Base-by-base conservation (phyloP, 2,797 vertebrate genomes). In the Polyboroides typus region DNA sequence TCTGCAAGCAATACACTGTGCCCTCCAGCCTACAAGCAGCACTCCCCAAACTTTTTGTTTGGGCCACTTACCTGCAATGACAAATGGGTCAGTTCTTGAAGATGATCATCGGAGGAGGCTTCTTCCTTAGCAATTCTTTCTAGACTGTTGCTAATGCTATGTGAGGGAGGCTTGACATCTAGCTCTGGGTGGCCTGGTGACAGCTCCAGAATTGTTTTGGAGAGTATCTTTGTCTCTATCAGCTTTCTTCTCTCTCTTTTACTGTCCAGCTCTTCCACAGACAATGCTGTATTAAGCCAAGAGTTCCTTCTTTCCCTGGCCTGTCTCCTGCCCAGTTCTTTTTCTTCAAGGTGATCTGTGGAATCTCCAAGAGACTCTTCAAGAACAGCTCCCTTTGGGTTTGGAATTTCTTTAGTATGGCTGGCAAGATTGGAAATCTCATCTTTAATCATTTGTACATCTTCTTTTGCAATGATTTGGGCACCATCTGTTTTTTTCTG, bases 191-290 rank as follows among this genome's bases (percentile, higher is more conserved):
- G 25, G 45, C 26, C 38, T 66, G 73, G 58, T 45, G 63, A 68
- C 9, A 63, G 29, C 27, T 75, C 22, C 92, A 96, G 40, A 36
- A 68, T 48, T 36, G 92, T 34, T 94, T 97, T 98, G 45, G 89
- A 95, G 50, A 98, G 97, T 29, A 98, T 94, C 62, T 97, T 95
- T 58, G 94, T 97, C 87, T 98, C 84, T 29, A 98, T 98, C 80
- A 98, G 87, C 44, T 86, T 96, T 53, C 66, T 97, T 42, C 97
- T 97, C 71, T 98, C 98, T 62, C 82, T 79, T 26, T 66, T 60
- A 55, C 75, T 95, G 79, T 9, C 62, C 34, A 92, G 60, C 23
- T 19, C 48, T 55, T 90, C 42, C 23, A 18, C 6, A 71, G 53
- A 27, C 17, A 9, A 27, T 17, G 66, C n/a, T 27, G 21, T 5